Evolutionary conservation across 2,888 invertebrate genomes (phyloP), one percentile per base, ranked within the genome.

Genomic region (Tetrapedia diversipes): DNA sequence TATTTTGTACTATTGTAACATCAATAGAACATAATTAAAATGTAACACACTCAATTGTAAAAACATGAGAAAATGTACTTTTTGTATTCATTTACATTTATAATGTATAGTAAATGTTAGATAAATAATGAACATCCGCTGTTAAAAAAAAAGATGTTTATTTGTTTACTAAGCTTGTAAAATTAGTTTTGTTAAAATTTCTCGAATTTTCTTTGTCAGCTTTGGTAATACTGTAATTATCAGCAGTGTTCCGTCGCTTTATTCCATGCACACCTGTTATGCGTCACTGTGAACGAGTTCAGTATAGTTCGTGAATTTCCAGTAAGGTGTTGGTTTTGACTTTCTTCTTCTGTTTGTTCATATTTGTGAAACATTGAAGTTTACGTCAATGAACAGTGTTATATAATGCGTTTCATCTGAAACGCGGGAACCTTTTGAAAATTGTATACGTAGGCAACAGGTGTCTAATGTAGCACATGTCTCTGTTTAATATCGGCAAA

Each of bases 381-480:
- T 51, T 16, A 3, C 14, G 19, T 14, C 8, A 19, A 37, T 4
- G 32, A 32, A 11, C 4, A 8, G 8, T 14, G 45, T 34, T n/a
- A 7, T 19, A 29, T 63, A 45, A 24, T 6, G 27, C 32, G 34
- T 49, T 60, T 39, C 22, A 27, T 22, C n/a, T 6, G 27, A 56
- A 32, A 77, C 53, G 60, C 71, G 72, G 66, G 70, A 72, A 78
- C 8, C 47, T 74, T 79, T 84, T 70, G 71, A 80, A 82, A 77
- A 57, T 75, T 22, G 70, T 53, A 49, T 61, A 80, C 65, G 69
- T 54, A 68, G 81, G 86, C 89, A 89, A 87, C 89, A 89, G 89
- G 89, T 89, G 89, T 86, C 85, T 81, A 73, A 68, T 61, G 61
- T 37, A 61, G 63, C 69, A 79, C 74, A 81, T 76, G 71, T 57